Percentiles rank a stretch among this genome's conserved stretches.
These are phyloP conservation scores for Macrochelys suwanniensis DNA, from an alignment of 2,797 vertebrate genomes.

Conservation along the genomic window DNA sequence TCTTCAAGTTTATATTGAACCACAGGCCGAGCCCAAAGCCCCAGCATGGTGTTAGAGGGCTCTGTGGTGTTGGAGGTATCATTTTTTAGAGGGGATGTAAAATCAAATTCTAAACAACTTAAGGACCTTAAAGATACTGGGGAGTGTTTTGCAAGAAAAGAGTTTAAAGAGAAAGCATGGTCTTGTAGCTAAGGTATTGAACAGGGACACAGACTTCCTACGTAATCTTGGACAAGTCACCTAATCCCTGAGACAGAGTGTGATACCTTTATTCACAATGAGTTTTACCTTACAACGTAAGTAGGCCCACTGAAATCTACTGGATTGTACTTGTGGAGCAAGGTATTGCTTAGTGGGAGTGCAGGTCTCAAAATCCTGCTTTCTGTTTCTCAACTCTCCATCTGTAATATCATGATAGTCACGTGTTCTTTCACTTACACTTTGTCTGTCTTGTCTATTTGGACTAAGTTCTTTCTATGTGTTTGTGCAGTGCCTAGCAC, in stretches of 20 bases:
- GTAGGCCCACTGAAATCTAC: not conserved
- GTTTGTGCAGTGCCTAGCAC: not conserved
- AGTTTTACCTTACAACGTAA: not conserved
- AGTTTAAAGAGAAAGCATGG: not conserved
- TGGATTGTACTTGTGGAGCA: not conserved
- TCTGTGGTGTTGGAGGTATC: accelerated
- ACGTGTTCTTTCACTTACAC: too few relatives aligned
- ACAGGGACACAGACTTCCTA: accelerated
- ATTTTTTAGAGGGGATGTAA: not conserved
- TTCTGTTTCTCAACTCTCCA: not conserved
- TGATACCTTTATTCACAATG: not conserved
- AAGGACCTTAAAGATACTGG: not conserved
- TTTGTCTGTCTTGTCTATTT: not conserved
- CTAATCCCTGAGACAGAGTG: not conserved
- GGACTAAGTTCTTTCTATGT: not conserved
- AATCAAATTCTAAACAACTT: not conserved
- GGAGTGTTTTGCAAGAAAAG: accelerated
- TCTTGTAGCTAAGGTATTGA: not conserved
- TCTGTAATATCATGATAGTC: not conserved
- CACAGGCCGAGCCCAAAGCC: not conserved
- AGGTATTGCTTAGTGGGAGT: not conserved
- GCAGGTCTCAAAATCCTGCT: not conserved
- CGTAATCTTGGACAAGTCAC: not conserved
- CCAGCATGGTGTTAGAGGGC: not conserved
- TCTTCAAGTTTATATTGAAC: not conserved